Base-by-base conservation (phyloP, 2,797 vertebrate genomes). In the Rhodeus uyekii region DNA sequence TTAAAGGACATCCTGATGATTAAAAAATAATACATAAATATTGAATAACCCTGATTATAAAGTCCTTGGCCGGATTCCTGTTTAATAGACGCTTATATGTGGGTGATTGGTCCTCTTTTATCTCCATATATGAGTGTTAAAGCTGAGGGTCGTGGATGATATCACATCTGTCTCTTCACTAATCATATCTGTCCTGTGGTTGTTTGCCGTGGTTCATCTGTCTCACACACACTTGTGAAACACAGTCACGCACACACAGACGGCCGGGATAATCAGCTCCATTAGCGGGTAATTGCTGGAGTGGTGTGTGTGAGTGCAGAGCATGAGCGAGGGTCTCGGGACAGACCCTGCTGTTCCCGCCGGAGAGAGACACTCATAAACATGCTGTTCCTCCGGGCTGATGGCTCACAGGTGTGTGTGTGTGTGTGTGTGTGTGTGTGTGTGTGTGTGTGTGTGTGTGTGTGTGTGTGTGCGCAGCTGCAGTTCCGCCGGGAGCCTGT, bases 401-500 rank as follows among this genome's bases (percentile, higher is more conserved):
- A 29, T 1, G 1, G n/a, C 12, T 53, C 48, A n/a, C 27, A 16
- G 32, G n/a, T 38, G 34, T 2, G 19, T 68, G 16, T 19, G 13
- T 12, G 2, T 46, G n/a, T 10, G 34, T 39, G 5, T 8, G 2
- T 32, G 4, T 58, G 4, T 81, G 12, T 65, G 22, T 32, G 36
- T 71, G 55, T 80, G 9, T 46, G n/a, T 10, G 42, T 39, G 48
- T 10, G 19, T 39, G 4, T 58, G 5, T 77, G 10, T 63, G 24
- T 27, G 34, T 69, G 50, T 80, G 44, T 4, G 61, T 32, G 27
- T 16, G 16, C 86, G 67, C 72, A 94, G 93, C 75, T 94, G 75
- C 90, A 88, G 80, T 93, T 92, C 83, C 53, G 13, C 55, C 29
- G 83, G 4, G 83, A 90, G 68, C 78, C 90, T 73, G 87, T 93